These are phyloP conservation scores for Melitaea cinxia DNA, from an alignment of 1,140 invertebrate species.

Conservation along the genomic window DNA sequence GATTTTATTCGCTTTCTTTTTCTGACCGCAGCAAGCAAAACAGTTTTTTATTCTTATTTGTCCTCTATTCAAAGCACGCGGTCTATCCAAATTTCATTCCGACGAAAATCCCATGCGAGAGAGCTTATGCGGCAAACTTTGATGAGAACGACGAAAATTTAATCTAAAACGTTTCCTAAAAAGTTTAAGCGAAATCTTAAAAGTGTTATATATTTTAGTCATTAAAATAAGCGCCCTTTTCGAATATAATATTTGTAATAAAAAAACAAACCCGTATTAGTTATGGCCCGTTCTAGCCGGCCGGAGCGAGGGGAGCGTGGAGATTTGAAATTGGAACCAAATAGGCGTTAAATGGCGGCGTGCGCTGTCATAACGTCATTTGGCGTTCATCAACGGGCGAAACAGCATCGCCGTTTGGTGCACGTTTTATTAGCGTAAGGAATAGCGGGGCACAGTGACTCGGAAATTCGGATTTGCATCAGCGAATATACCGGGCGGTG, in stretches of 20 bases:
- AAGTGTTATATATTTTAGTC: constrained; percentile 13
- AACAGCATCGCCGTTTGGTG: constrained; percentile 77
- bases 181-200: constrained; percentile 15
- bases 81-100: constrained; percentile 67
- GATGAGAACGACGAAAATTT: constrained; percentile 47
- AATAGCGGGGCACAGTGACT: constrained; percentile 75
- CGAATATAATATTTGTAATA: neutral
- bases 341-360: constrained; percentile 81
- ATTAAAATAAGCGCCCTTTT: constrained; percentile 7
- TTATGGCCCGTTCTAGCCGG: constrained; percentile 57
- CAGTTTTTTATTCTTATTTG: constrained; percentile 65
- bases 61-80: constrained; percentile 49
- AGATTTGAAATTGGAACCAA: constrained; percentile 81
- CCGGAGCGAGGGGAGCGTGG: constrained; percentile 71
- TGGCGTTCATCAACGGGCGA: constrained; percentile 78
- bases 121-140: constrained; percentile 47
- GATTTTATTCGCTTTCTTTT: constrained; percentile 69
- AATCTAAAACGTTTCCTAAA: constrained; percentile 47
- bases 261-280: constrained; percentile 74
- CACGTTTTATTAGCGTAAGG: constrained; percentile 81
- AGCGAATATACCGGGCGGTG: constrained; percentile 63
- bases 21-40: constrained; percentile 49
- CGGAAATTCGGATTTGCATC: constrained; percentile 79
- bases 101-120: constrained; percentile 50
- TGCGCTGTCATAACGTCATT: constrained; percentile 80